A percentile compares a stretch with the other conserved stretches of the same genome.
These are phyloP conservation scores for Calcarius lapponicus DNA, from an alignment of 2,797 vertebrate species.

Conservation along the genomic window DNA sequence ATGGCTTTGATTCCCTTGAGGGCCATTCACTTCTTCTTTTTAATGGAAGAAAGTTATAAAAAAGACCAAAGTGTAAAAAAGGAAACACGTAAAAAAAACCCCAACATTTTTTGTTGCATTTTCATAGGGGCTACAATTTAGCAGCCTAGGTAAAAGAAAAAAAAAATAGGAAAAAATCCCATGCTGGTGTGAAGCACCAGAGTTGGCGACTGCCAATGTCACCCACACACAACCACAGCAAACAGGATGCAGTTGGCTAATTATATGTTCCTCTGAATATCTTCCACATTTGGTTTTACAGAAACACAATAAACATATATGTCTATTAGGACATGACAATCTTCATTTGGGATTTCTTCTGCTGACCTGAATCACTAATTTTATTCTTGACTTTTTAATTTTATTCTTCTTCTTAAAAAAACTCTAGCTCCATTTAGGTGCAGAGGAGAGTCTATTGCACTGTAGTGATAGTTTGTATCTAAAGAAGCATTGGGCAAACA, in stretches of 20 bases:
- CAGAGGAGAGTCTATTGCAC: neutral
- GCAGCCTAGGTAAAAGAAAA: accelerated
- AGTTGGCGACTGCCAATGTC: neutral
- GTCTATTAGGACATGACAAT: too few relatives aligned
- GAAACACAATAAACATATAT: neutral
- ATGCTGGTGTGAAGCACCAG: accelerated
- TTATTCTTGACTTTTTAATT: neutral
- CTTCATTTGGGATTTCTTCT: neutral
- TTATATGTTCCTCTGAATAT: neutral
- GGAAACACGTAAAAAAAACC: neutral
- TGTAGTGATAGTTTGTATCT: neutral
- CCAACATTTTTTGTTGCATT: neutral
- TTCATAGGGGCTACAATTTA: neutral
- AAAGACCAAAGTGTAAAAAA: neutral
- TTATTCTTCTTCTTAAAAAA: neutral
- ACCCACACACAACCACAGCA: neutral
- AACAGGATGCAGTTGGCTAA: neutral
- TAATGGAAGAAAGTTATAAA: neutral
- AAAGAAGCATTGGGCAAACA: neutral
- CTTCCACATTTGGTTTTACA: neutral
- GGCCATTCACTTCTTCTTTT: neutral
- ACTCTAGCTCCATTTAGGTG: neutral
- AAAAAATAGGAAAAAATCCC: accelerated
- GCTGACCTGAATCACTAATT: neutral
- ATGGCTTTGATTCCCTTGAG: neutral